phyloP scores from a whole-genome alignment of 2,113 vertebrate species.

The Elachura formosa region DNA sequence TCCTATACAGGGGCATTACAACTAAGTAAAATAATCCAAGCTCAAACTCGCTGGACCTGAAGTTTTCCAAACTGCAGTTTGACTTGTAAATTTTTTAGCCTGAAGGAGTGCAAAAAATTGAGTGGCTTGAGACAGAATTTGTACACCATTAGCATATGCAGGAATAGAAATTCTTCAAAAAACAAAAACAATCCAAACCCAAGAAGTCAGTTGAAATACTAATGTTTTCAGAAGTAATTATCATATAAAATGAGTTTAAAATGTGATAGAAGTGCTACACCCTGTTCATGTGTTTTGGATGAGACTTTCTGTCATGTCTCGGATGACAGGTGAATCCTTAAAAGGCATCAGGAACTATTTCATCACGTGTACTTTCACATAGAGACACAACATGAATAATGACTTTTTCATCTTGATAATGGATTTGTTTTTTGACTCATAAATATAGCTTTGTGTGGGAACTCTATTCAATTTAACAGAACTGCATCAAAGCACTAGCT shows the following conservation, averaged over 20 bases:
- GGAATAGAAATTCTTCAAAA: not conserved
- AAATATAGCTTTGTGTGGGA: not conserved
- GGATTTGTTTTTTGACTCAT: not conserved
- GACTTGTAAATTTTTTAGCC: not conserved
- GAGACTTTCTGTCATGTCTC: not conserved
- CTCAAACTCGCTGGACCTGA: not conserved
- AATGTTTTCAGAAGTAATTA: not conserved
- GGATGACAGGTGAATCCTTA: not conserved
- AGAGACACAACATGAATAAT: not conserved
- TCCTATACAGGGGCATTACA: not conserved
- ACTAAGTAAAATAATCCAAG: not conserved
- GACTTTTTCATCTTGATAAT: not conserved
- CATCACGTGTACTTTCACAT: not conserved
- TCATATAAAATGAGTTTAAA: not conserved
- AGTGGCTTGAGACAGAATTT: not conserved
- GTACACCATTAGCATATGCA: not conserved
- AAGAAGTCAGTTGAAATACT: not conserved
- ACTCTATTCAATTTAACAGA: not conserved
- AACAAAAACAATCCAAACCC: not conserved
- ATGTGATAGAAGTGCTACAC: not conserved
- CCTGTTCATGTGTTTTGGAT: not conserved
- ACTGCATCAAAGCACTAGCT: not conserved
- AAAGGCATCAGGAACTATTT: not conserved
- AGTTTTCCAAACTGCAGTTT: not conserved
- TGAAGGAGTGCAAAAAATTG: not conserved